Evolutionary conservation across 1,140 invertebrate genomes (phyloP).

Genomic region (Drosophila repletoides): DNA sequence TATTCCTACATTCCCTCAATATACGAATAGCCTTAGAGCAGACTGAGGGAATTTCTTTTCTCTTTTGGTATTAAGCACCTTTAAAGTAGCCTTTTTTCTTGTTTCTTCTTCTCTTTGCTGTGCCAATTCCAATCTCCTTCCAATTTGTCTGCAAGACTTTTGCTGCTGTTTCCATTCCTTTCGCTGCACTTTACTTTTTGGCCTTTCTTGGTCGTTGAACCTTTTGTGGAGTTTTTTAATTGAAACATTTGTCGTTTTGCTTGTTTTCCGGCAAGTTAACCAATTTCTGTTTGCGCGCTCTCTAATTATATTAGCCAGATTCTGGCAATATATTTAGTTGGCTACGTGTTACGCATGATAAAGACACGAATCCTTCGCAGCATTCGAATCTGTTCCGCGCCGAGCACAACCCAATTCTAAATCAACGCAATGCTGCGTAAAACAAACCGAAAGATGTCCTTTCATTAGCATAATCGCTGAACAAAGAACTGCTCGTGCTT

Average conservation of each 20-base stretch:
- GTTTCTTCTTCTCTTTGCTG: neutral
- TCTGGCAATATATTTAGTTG: conserved; percentile 27
- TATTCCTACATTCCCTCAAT: too few relatives aligned
- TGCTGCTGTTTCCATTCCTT: neutral
- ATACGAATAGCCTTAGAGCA: too few relatives aligned
- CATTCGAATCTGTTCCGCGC: too few relatives aligned
- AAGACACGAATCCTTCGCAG: neutral
- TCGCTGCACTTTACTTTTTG: conserved; percentile 2
- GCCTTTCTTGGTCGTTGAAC: conserved; percentile 8
- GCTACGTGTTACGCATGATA: conserved; percentile 53
- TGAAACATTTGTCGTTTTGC: conserved; percentile 55
- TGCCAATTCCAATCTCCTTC: neutral
- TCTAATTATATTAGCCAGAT: conserved; percentile 68
- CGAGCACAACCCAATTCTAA: conserved; percentile 3
- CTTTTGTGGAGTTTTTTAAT: conserved; percentile 58
- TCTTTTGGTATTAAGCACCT: neutral
- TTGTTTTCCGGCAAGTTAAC: conserved; percentile 4
- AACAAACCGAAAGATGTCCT: conserved; percentile 44
- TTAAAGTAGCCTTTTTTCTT: neutral
- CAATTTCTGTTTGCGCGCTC: conserved; percentile 13
- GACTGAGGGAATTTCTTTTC: too few relatives aligned
- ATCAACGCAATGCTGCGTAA: conserved; percentile 36
- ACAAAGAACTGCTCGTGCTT: conserved; percentile 40
- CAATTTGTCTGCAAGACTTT: conserved; percentile 1
- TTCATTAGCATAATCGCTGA: conserved; percentile 70